A percentile compares a stretch with the other conserved stretches of the same genome.
Evolutionary conservation across 2,797 vertebrate genomes (phyloP).

Genomic region (Heterohyrax brucei): DNA sequence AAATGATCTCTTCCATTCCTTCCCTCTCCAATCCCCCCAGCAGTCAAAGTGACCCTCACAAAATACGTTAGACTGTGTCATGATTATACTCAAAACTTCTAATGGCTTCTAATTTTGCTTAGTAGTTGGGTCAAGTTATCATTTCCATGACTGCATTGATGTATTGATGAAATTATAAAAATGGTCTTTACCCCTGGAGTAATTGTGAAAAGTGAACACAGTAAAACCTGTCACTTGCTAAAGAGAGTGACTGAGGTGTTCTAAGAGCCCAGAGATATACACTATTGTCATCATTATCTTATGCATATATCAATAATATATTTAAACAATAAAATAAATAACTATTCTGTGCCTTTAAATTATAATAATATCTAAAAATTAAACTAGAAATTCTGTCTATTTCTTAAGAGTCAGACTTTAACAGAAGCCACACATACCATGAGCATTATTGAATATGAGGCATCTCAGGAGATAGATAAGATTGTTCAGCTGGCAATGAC

Average conservation of each 20-base stretch:
- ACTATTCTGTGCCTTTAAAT: neutral
- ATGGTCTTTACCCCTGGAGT: too few species aligned
- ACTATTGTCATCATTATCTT: neutral
- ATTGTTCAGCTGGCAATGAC: neutral
- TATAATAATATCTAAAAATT: slow-evolving; percentile 9
- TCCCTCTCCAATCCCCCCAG: neutral
- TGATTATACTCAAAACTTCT: neutral
- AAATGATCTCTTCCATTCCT: neutral
- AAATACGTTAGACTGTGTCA: neutral
- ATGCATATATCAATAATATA: neutral
- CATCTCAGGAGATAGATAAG: neutral
- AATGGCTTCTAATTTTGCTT: neutral
- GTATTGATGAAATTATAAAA: neutral
- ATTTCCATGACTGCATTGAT: neutral
- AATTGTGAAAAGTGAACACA: neutral
- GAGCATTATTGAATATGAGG: neutral
- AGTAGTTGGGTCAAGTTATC: neutral
- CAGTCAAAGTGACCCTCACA: neutral
- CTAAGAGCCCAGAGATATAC: neutral
- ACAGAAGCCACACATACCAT: neutral
- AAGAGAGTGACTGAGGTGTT: neutral
- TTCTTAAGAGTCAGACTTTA: slow-evolving; percentile 29
- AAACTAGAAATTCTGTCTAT: slow-evolving; percentile 1
- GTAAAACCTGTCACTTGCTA: neutral
- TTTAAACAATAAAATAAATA: neutral